Evolutionary conservation across 64 coral and sea anemone species (phyloP), one percentile per base, ranked within the genome.

Genomic region (Trachythela sp.): DNA sequence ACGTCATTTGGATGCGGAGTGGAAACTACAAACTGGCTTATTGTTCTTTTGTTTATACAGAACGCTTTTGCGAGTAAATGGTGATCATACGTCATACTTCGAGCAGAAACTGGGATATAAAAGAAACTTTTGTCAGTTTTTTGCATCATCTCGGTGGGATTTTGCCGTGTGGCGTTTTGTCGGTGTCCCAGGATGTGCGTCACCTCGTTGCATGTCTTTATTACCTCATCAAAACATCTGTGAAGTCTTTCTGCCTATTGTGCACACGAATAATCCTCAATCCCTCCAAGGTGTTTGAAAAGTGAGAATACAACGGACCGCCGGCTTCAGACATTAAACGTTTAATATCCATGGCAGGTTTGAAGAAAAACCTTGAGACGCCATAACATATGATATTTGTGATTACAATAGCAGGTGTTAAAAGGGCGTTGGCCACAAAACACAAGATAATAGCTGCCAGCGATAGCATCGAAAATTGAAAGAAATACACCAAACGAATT

Each of bases 171-270:
- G n/a, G n/a, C n/a, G n/a, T n/a, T n/a, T n/a, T n/a, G n/a, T n/a
- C n/a, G n/a, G n/a, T n/a, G n/a, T n/a, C n/a, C n/a, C n/a, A n/a
- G n/a, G n/a, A n/a, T n/a, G n/a, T n/a, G n/a, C n/a, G n/a, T n/a
- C n/a, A n/a, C n/a, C n/a, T n/a, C n/a, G n/a, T n/a, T n/a, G n/a
- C n/a, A n/a, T n/a, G n/a, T n/a, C n/a, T n/a, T n/a, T n/a, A n/a
- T n/a, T 38, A 90, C 89, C 89, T 70, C 77, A 85, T 43, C 43
- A 84, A 41, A 20, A 41, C 38, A 10, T 90, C 50, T 1, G 83
- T 84, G 48, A 90, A 90, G 5, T 84, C 80, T 24, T 67, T 20
- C 26, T 64, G 56, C 22, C 20, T 64, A 27, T 64, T 64, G 26
- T 64, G 56, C 5, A 64, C 56, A n/a, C 56, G 56, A 27, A 64